Percentiles rank a stretch among this genome's conserved stretches.
Evolutionary conservation across 1,140 invertebrate genomes (phyloP).

Genomic region (Drosophila ohnishii): DNA sequence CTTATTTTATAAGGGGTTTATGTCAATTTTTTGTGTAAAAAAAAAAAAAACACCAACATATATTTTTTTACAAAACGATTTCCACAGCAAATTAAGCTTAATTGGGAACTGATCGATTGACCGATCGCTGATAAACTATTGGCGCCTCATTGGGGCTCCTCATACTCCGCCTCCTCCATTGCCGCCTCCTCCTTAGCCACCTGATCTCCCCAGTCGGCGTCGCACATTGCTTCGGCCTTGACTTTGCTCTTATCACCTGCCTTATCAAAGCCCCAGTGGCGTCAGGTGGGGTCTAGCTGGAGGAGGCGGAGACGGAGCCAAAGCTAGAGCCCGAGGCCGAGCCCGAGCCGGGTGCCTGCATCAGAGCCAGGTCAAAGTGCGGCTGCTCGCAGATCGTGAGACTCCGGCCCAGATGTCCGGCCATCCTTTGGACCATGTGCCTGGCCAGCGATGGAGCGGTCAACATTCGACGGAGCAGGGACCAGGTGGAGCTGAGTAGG

Average conservation of each 20-base stretch:
- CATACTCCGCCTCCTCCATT: not conserved
- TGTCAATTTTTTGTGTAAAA: not conserved
- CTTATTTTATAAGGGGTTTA: not conserved
- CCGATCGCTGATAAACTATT: slow-evolving; percentile 32
- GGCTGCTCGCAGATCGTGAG: slow-evolving; percentile 70
- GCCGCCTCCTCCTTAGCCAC: slow-evolving; percentile 2
- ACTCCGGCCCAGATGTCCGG: slow-evolving; percentile 47
- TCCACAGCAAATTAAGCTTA: slow-evolving; percentile 14
- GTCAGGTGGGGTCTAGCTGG: slow-evolving; percentile 25
- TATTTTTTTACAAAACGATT: not conserved
- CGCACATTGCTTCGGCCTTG: slow-evolving; percentile 25
- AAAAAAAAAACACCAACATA: slow-evolving; percentile 8
- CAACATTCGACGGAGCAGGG: slow-evolving; percentile 12
- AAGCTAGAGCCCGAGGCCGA: not conserved
- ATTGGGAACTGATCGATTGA: slow-evolving; percentile 28
- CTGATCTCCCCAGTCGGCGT: slow-evolving; percentile 22
- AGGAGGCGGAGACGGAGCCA: slow-evolving; percentile 1
- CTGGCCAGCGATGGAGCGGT: slow-evolving; percentile 62
- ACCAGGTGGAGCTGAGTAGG: slow-evolving; percentile 15
- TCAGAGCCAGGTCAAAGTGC: slow-evolving; percentile 74
- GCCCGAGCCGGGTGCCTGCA: slow-evolving; percentile 31
- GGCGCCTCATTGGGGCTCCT: slow-evolving; percentile 8
- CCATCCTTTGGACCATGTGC: slow-evolving; percentile 59
- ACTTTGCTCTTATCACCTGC: slow-evolving; percentile 32
- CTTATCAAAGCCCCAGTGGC: slow-evolving; percentile 14